Evolutionary conservation across 2,888 invertebrate species (phyloP).

Genomic region (Papilio demoleus): DNA sequence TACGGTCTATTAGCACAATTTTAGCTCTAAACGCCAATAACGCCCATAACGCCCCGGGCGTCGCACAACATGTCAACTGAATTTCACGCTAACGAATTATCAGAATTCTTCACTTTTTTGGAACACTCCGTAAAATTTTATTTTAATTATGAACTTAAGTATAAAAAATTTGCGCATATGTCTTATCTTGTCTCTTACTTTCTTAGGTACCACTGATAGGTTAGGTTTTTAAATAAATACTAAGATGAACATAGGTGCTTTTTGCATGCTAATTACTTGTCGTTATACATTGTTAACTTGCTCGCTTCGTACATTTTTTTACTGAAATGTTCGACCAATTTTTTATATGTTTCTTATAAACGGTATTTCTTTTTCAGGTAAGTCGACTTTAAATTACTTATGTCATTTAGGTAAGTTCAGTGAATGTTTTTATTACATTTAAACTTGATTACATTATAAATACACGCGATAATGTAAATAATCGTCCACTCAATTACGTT

Average conservation of each 20-base stretch:
- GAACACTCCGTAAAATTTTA: conserved; percentile 36
- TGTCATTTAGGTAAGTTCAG: conserved; percentile 30
- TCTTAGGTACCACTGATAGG: no score
- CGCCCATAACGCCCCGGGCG: conserved; percentile 54
- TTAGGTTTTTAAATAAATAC: no score
- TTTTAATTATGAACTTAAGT: not conserved
- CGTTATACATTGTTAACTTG: not conserved
- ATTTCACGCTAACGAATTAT: conserved; percentile 77
- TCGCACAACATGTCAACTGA: conserved; percentile 54
- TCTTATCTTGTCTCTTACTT: no score
- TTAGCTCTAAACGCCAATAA: not conserved
- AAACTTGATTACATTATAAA: not conserved
- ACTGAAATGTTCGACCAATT: not conserved
- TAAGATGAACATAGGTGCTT: no score
- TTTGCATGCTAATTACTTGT: no score
- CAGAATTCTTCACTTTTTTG: conserved; percentile 57
- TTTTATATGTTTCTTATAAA: conserved; percentile 42
- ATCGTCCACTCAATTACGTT: conserved; percentile 2
- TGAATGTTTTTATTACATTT: not conserved
- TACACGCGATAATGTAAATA: not conserved
- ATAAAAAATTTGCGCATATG: not conserved
- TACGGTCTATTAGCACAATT: conserved; percentile 13
- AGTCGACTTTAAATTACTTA: conserved; percentile 47
- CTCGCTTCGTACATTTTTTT: conserved; percentile 17
- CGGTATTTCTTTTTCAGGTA: conserved; percentile 59